A percentile compares a stretch with the other conserved stretches of the same genome.
These are phyloP conservation scores for Salvator merianae DNA, from an alignment of 2,113 vertebrate genomes.

Conservation along the genomic window DNA sequence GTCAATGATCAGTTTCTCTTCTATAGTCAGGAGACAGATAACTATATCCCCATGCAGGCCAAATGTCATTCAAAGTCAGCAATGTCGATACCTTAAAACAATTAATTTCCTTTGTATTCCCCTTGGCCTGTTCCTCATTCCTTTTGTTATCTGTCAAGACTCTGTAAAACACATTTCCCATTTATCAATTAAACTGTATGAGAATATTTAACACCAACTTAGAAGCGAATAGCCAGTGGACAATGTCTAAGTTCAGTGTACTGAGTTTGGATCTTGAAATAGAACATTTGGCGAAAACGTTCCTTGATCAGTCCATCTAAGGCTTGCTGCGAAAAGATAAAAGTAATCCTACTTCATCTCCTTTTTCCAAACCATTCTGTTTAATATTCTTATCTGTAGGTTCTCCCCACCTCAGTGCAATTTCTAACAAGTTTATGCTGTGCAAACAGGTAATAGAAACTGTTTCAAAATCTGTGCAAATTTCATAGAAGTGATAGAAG, in stretches of 20 bases:
- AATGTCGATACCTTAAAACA: conserved; percentile 45
- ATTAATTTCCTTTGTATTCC: conserved; percentile 36
- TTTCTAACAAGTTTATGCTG: conserved; percentile 18
- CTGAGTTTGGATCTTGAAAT: conserved; percentile 17
- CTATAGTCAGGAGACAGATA: conserved; percentile 47
- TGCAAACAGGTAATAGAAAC: conserved; percentile 48
- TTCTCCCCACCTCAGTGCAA: conserved; percentile 19
- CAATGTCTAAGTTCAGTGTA: not conserved
- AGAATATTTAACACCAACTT: conserved; percentile 23
- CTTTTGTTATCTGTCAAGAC: conserved; percentile 9
- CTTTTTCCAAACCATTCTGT: conserved; percentile 4
- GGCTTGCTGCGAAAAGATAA: conserved; percentile 45
- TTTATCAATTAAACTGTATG: not conserved
- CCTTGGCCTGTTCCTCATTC: conserved; percentile 38
- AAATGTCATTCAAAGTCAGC: conserved; percentile 55
- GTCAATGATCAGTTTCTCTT: conserved; percentile 60
- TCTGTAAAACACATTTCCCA: not conserved
- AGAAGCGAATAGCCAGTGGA: conserved; percentile 14
- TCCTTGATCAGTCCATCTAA: conserved; percentile 3
- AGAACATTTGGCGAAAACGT: conserved; percentile 21
- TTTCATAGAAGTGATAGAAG: not conserved
- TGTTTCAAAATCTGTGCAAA: not conserved
- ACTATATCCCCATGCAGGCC: conserved; percentile 48
- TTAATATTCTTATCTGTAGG: conserved; percentile 55
- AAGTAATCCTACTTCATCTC: conserved; percentile 48